phyloP scores from a whole-genome alignment of 2,888 invertebrate genomes.

The Hipparchia sbordonii region DNA sequence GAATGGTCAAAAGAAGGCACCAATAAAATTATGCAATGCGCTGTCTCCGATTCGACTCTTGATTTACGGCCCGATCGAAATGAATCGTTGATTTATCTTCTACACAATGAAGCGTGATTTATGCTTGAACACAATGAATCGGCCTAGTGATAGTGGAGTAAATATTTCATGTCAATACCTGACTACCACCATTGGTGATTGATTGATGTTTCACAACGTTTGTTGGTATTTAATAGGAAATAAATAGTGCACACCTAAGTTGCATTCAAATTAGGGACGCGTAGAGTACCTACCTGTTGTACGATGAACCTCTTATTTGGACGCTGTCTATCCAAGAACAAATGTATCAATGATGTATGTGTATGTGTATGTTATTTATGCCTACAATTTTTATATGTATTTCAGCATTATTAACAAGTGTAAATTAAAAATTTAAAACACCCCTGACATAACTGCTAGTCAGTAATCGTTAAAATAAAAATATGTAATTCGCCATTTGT shows the following conservation, averaged over 20 bases:
- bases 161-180: constrained; percentile 33
- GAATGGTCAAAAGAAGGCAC: constrained; percentile 9
- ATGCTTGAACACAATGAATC: constrained; percentile 35
- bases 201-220: constrained; percentile 23
- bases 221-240: constrained; percentile 26
- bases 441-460: too few species aligned
- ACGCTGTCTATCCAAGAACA: too few species aligned
- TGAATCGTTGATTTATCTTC: constrained; percentile 33
- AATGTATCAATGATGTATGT: too few species aligned
- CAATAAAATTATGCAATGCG: constrained; percentile 21
- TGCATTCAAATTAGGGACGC: background rate
- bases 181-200: constrained; percentile 24
- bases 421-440: too few species aligned
- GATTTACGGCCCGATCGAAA: constrained; percentile 30
- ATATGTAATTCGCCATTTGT: too few species aligned
- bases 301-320: too few species aligned
- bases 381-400: too few species aligned
- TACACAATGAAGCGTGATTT: constrained; percentile 28
- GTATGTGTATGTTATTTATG: too few species aligned
- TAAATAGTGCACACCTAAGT: constrained; percentile 4
- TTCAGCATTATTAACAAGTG: too few species aligned
- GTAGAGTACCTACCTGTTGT: too few species aligned
- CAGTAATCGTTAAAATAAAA: too few species aligned
- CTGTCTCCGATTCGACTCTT: constrained; percentile 31
- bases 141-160: constrained; percentile 28